phyloP scores from a whole-genome alignment of 53 echinoderm and acorn worm genomes.

The Echinometra lucunter region DNA sequence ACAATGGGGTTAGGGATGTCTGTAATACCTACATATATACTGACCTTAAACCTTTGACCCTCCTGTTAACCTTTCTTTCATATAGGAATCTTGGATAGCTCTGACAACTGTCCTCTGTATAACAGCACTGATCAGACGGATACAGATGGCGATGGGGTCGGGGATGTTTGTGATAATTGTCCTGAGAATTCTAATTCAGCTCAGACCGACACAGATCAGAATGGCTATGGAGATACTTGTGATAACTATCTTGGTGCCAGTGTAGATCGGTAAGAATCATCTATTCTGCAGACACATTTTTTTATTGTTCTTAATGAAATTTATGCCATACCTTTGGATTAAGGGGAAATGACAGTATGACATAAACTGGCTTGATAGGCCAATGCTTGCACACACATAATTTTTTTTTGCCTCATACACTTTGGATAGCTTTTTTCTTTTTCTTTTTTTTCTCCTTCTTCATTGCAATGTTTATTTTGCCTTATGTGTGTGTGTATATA shows the following conservation, averaged over 20 bases:
- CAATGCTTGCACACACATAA: too few relatives aligned
- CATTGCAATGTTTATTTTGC: too few relatives aligned
- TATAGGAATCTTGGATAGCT: slow-evolving; percentile 38
- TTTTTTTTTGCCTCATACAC: too few relatives aligned
- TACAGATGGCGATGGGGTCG: slow-evolving; percentile 78
- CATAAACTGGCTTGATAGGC: too few relatives aligned
- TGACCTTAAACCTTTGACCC: background rate
- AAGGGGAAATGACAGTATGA: too few relatives aligned
- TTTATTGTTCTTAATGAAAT: too few relatives aligned
- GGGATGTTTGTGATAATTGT: slow-evolving; percentile 89
- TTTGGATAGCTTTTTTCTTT: too few relatives aligned
- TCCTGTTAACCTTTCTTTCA: background rate
- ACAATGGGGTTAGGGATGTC: slow-evolving; percentile 77
- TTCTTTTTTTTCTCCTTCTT: too few relatives aligned
- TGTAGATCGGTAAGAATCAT: slow-evolving; percentile 79
- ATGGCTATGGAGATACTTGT: slow-evolving; percentile 90
- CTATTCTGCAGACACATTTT: too few relatives aligned
- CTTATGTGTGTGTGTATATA: too few relatives aligned
- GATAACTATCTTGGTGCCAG: slow-evolving; percentile 77
- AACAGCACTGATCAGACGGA: slow-evolving; percentile 82
- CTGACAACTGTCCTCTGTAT: slow-evolving; percentile 71
- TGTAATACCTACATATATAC: too few relatives aligned
- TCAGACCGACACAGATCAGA: slow-evolving; percentile 85
- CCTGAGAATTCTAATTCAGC: slow-evolving; percentile 60
- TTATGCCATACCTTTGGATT: too few relatives aligned